Conservation (phyloP, 2,888 invertebrate species). For the Melitaea athalia region DNA sequence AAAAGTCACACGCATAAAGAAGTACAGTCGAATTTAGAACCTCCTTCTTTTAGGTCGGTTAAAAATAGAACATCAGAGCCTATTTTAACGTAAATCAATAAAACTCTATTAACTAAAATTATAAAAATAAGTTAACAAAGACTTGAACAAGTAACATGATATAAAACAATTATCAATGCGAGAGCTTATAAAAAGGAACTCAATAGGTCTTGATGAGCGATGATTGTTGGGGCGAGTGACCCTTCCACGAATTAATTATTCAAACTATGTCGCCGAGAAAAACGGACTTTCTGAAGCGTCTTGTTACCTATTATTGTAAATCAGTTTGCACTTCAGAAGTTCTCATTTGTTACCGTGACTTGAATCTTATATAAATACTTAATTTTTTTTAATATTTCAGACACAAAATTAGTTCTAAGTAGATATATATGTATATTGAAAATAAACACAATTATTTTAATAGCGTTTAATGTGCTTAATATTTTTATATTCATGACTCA, state of each 20-base stretch:
- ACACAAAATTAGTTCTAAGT: too few relatives aligned
- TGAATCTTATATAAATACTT: conserved; percentile 29
- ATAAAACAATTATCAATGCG: conserved; percentile 13
- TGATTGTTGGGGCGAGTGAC: conserved; percentile 65
- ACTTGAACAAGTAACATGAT: background rate
- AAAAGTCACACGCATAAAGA: too few relatives aligned
- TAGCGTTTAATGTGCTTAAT: too few relatives aligned
- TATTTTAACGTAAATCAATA: background rate
- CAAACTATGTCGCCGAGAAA: conserved; percentile 65
- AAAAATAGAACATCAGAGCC: too few relatives aligned
- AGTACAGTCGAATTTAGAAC: too few relatives aligned
- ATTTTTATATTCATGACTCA: too few relatives aligned
- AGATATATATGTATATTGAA: too few relatives aligned
- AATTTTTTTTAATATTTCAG: background rate
- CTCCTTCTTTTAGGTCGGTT: too few relatives aligned
- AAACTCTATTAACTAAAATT: background rate
- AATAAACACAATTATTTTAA: too few relatives aligned
- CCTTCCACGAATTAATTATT: conserved; percentile 75
- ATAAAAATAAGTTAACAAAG: background rate
- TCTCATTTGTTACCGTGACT: conserved; percentile 38
- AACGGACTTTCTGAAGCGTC: conserved; percentile 48
- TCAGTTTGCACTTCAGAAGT: conserved; percentile 33
- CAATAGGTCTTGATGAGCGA: conserved; percentile 75
- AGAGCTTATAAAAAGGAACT: conserved; percentile 41
- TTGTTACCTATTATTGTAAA: conserved; percentile 56